Percentiles rank a stretch among this genome's conserved stretches.
Conservation (phyloP, 2,888 invertebrate genomes). For the Scaeva pyrastri region DNA sequence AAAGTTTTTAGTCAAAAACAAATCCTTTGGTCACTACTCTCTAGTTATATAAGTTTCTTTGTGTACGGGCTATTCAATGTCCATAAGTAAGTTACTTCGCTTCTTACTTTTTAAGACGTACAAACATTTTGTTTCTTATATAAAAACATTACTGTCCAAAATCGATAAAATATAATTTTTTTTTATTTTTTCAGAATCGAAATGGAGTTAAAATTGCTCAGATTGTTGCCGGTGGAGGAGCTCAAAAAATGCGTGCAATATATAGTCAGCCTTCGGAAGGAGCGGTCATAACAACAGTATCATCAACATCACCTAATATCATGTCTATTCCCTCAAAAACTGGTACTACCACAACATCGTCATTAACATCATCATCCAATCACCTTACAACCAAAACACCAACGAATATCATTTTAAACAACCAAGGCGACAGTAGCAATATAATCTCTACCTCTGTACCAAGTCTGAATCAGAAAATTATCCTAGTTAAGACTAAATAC, state of each 20-base stretch:
- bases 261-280: slow-evolving; percentile 80
- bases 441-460: slow-evolving; percentile 71
- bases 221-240: slow-evolving; percentile 65
- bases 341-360: slow-evolving; percentile 37
- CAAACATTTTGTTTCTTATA: too few species aligned
- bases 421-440: slow-evolving; percentile 53
- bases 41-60: too few species aligned
- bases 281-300: slow-evolving; percentile 81
- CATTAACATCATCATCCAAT: slow-evolving; percentile 37
- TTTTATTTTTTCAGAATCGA: slow-evolving; percentile 54
- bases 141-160: too few species aligned
- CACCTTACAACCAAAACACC: slow-evolving; percentile 60
- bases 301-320: slow-evolving; percentile 76
- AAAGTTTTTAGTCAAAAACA: too few species aligned
- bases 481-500: slow-evolving; percentile 80
- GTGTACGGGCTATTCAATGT: too few species aligned
- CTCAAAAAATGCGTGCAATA: slow-evolving; percentile 79
- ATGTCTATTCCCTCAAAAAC: slow-evolving; percentile 58
- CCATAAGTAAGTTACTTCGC: too few species aligned
- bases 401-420: slow-evolving; percentile 67
- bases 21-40: too few species aligned
- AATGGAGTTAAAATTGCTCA: slow-evolving; percentile 78
- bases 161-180: too few species aligned
- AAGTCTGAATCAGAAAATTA: slow-evolving; percentile 80
- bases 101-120: too few species aligned